Base-by-base conservation (phyloP, 2,888 invertebrate species). In the Cyclophora punctaria region DNA sequence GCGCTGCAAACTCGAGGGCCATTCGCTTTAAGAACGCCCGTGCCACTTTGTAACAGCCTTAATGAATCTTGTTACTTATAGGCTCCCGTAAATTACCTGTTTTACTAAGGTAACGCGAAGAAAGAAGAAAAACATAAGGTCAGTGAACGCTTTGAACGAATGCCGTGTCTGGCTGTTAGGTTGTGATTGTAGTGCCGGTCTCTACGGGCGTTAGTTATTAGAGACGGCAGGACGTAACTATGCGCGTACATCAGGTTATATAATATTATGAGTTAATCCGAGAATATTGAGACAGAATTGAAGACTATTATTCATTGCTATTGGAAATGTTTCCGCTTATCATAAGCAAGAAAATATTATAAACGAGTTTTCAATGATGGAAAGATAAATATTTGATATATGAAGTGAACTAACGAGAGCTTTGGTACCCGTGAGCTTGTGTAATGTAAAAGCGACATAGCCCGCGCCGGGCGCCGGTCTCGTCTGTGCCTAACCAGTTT, bases 1-100 rank as follows among this genome's bases (percentile, higher is more conserved):
- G 78, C 69, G 83, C 80, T 82, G 85, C 83, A 80, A 81, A 79
- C 86, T 87, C 78, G 79, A 87, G 86, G 77, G 86, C 85, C 84
- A 87, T 87, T 87, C 86, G 83, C 85, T 87, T 84, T 84, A 87
- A 87, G 87, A 86, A 84, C 84, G 83, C 76, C 79, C 71, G 83
- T 78, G 82, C 84, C 81, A 88, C 87, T 88, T 86, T 87, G 87
- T 87, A 86, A 86, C 83, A 73, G 76, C 80, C 79, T 83, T 88
- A 88, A 88, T 87, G 85, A 88, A 88, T 86, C 85, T 84, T 80
- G 86, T 86, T 87, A 86, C 87, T 88, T 85, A 86, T 85, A 86
- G 84, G 84, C 81, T 78, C 74, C 75, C 80, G 80, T 80, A 84
- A 87, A 87, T 88, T 84, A 79, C 85, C 83, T 75, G 83, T 80